Base-by-base conservation (phyloP, 53 echinoderm and acorn worm genomes). In the Pentamera pediparva region DNA sequence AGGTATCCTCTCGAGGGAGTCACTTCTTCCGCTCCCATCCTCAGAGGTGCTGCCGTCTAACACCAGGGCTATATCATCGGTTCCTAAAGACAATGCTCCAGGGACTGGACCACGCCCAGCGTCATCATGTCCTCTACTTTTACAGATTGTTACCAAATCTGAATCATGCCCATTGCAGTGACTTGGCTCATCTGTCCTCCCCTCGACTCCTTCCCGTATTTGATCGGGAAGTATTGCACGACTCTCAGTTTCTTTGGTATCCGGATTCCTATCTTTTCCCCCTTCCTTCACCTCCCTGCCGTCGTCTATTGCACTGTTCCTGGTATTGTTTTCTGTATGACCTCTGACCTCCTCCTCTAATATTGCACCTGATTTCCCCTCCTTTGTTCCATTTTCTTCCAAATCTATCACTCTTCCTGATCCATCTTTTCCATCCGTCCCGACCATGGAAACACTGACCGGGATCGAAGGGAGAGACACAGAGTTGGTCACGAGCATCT, bases 401-500 rank as follows among this genome's bases (percentile, higher is more conserved):
- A n/a, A n/a, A n/a, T n/a, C n/a, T n/a, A n/a, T n/a, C n/a, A n/a
- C n/a, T n/a, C n/a, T n/a, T n/a, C n/a, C n/a, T n/a, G n/a, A n/a
- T n/a, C n/a, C n/a, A n/a, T n/a, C n/a, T n/a, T n/a, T 57, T 7
- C 58, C 30, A 17, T 57, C 58, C 32, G 11, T 57, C 1, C n/a
- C n/a, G 58, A 32, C 28, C 12, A 57, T 29, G 13, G 32, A 27
- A 17, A 72, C 17, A n/a, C 73, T 36, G 52, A 54, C 51, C 9
- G 73, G 73, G 32, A 72, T 53, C 10, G 73, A 72, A 15, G 73
- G 73, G 34, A 72, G 19, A 4, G 73, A 72, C 25, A 37, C 12
- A 22, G 73, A 72, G 24, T 33, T 32, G 9, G 73, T 37, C 20
- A 72, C 55, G 20, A 17, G n/a, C 17, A 52, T 54, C 15, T 6